Percentiles rank a stretch among this genome's conserved stretches.
These are phyloP conservation scores for Cheilosia pagana DNA, from an alignment of 2,888 invertebrate genomes.

Conservation along the genomic window DNA sequence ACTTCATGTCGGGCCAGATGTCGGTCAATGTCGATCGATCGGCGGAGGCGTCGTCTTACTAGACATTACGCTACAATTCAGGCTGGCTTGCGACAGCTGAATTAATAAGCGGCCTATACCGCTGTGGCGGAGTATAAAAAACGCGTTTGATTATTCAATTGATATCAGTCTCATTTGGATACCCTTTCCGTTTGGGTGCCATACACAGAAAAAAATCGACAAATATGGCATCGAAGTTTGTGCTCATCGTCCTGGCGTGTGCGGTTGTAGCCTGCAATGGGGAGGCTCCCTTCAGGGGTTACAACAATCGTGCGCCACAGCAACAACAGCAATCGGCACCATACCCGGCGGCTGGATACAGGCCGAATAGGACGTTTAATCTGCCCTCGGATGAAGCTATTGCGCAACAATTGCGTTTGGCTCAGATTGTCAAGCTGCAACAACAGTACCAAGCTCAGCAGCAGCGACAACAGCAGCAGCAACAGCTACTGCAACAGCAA, in stretches of 20 bases:
- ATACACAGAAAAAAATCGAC: slow-evolving; percentile 39
- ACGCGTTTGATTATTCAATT: slow-evolving; percentile 72
- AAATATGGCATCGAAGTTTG: slow-evolving; percentile 58
- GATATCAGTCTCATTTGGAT: slow-evolving; percentile 71
- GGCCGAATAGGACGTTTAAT: slow-evolving; percentile 55
- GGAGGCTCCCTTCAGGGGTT: slow-evolving; percentile 61
- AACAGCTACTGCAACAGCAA: slow-evolving; percentile 18
- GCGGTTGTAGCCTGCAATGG: slow-evolving; percentile 36
- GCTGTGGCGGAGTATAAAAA: slow-evolving; percentile 64
- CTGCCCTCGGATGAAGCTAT: slow-evolving; percentile 63
- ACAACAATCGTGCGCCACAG: slow-evolving; percentile 30
- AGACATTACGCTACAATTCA: slow-evolving; percentile 60
- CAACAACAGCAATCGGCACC: slow-evolving; percentile 53
- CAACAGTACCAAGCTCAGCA: slow-evolving; percentile 1
- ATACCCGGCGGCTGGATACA: slow-evolving; percentile 64
- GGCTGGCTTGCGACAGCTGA: slow-evolving; percentile 65
- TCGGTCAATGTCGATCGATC: slow-evolving; percentile 72
- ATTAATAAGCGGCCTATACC: slow-evolving; percentile 56
- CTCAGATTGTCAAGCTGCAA: slow-evolving; percentile 52
- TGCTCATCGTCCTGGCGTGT: slow-evolving; percentile 51
- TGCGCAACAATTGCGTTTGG: slow-evolving; percentile 60
- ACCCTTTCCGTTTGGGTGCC: slow-evolving; percentile 55
- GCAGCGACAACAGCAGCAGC: slow-evolving; percentile 6
- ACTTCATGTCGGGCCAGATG: slow-evolving; percentile 71
- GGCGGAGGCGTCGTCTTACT: slow-evolving; percentile 42